Evolutionary conservation across 2,797 vertebrate genomes (phyloP).

Genomic region (Paedocypris micromegethes): DNA sequence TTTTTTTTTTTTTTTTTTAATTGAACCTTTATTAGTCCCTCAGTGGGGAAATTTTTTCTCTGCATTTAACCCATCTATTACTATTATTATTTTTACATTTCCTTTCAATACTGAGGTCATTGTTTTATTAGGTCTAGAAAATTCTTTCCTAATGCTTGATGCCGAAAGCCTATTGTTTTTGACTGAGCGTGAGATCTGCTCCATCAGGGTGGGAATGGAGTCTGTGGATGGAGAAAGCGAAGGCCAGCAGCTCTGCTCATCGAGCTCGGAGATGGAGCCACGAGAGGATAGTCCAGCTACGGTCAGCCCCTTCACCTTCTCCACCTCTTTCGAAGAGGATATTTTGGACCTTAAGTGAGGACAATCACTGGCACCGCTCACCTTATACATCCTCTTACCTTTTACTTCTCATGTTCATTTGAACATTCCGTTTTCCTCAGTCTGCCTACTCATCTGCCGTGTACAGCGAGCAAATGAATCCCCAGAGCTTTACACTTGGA

Average conservation of each 20-base stretch:
- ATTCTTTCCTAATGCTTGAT: slow-evolving; percentile 6
- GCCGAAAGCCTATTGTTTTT: slow-evolving; percentile 8
- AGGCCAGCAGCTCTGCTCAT: slow-evolving; percentile 65
- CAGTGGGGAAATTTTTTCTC: too few species aligned
- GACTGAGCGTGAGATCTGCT: slow-evolving; percentile 26
- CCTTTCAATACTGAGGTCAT: too few species aligned
- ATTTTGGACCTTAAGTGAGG: slow-evolving; percentile 91
- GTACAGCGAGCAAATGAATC: slow-evolving; percentile 33
- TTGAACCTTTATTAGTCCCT: too few species aligned
- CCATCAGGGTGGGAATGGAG: slow-evolving; percentile 73
- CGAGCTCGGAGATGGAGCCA: slow-evolving; percentile 73
- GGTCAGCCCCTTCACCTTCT: slow-evolving; percentile 69
- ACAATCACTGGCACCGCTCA: slow-evolving; percentile 61
- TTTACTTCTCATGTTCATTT: slow-evolving; percentile 27
- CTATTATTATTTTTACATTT: too few species aligned
- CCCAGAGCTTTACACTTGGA: slow-evolving; percentile 41
- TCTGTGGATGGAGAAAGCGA: slow-evolving; percentile 75
- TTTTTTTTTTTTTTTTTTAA: too few species aligned
- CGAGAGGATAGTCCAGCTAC: slow-evolving; percentile 72
- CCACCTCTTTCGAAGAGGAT: slow-evolving; percentile 85
- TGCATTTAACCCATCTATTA: too few species aligned
- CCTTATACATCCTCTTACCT: slow-evolving; percentile 46
- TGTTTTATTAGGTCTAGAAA: background rate
- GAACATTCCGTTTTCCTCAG: slow-evolving; percentile 43
- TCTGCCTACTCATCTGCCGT: slow-evolving; percentile 24